A percentile compares a stretch with the other conserved stretches of the same genome.
phyloP scores from a whole-genome alignment of 2,113 vertebrate genomes.

The Lathamus discolor region DNA sequence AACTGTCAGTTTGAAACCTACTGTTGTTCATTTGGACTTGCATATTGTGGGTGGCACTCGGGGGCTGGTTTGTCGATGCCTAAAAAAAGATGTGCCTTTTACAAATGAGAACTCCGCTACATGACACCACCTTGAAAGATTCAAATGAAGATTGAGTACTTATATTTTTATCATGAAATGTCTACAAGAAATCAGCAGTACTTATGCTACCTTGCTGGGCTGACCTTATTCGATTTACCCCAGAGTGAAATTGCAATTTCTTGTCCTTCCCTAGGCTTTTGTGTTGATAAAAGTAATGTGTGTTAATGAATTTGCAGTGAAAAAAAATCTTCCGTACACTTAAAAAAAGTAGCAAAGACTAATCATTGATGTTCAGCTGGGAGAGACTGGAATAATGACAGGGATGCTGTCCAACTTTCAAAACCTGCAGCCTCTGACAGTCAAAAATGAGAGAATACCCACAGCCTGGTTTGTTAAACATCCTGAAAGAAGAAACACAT shows the following conservation, averaged over 20 bases:
- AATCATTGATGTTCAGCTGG: not conserved
- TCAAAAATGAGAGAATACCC: not conserved
- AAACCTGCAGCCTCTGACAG: not conserved
- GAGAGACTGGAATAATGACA: not conserved
- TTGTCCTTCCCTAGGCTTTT: not conserved
- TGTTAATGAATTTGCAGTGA: not conserved
- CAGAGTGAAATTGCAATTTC: not conserved
- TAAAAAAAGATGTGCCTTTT: slow-evolving; percentile 6
- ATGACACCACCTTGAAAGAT: not conserved
- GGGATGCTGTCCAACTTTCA: not conserved
- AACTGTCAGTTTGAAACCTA: not conserved
- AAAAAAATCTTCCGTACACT: not conserved
- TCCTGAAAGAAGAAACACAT: not conserved
- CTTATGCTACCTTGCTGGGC: not conserved
- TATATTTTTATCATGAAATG: not conserved
- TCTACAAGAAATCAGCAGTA: not conserved
- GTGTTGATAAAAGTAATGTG: not conserved
- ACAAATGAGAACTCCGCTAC: not conserved
- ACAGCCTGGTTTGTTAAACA: not conserved
- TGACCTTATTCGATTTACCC: not conserved
- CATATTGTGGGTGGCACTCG: not conserved
- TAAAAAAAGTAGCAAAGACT: not conserved
- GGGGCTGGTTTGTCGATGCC: not conserved
- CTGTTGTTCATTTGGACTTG: slow-evolving; percentile 4
- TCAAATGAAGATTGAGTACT: not conserved